Evolutionary conservation across 2,797 vertebrate species (phyloP), one percentile per base, ranked within the genome.

Genomic region (Eleutherodactylus coqui): DNA sequence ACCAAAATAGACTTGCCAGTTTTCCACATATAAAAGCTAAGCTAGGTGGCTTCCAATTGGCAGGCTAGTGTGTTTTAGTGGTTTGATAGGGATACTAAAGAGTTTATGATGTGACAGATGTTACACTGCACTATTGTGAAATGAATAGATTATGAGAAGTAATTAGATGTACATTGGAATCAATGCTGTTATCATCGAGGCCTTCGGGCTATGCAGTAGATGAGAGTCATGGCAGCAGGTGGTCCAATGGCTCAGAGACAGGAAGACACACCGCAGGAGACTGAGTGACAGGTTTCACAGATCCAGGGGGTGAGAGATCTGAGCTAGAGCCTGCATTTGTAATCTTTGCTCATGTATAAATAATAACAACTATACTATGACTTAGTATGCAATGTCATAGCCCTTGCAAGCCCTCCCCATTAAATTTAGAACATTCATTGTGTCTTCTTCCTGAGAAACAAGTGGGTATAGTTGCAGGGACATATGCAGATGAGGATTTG

Each of bases 81-180:
- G 94, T 95, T 95, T 95, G 94, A 95, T 95, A 95, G 93, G 93
- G 93, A 94, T 94, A 94, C 94, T 95, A 95, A 95, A 95, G 94
- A 96, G 94, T 95, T 96, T 96, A 95, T 95, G 95, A 96, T 96
- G 96, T 96, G 96, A 97, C 97, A 98, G 97, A 97, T 98, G 97
- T 97, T 96, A 96, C 95, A 96, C 96, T 96, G 96, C 96, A 96
- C 95, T 95, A 96, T 95, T 96, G 95, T 96, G 96, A 97, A 98
- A 98, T 98, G 97, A 98, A 98, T 99, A 99, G 97, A 99, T 99
- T 97, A 99, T 98, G 96, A 98, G 97, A 96, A 96, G 97, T 99
- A 99, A 99, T 99, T 99, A 99, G 97, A 97, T 97, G 96, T 97
- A 97, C 96, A 97, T 96, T 96, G 96, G 96, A 99, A 99, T 99